Evolutionary conservation across 1,140 invertebrate species (phyloP), one percentile per base, ranked within the genome.

Genomic region (Drosophila ogumai): DNA sequence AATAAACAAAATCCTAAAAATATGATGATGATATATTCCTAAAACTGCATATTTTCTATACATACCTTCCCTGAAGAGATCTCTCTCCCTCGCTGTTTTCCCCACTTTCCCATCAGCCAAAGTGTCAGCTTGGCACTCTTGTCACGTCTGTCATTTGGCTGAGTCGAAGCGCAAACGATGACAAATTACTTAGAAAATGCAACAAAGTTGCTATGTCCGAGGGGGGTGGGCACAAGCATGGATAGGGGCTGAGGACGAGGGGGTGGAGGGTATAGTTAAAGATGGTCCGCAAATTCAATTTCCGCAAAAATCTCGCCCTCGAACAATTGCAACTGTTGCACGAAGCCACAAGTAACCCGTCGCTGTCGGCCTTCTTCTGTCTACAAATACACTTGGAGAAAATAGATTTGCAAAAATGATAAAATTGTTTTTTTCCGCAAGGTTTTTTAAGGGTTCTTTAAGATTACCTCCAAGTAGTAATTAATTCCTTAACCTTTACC

Each of bases 111-210:
- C 8, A 7, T 6, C 6, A 3, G 4, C 19, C 25, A 10, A 36
- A 56, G 50, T 74, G 52, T 38, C 54, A 41, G 40, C 49, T 66
- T 76, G 74, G 17, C 58, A 46, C 34, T 50, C 47, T 31, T 66
- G 54, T 52, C 67, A 46, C 46, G 57, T 67, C 66, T 87, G 79
- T 79, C 82, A 79, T 60, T 75, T 56, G 34, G 52, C 55, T 79
- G 61, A 61, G 75, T 61, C 66, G 63, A 59, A 56, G 61, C 74
- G 50, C 68, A 66, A 76, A 79, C 55, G 84, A 80, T 88, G 84
- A 88, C 84, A 87, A 88, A 88, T 88, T 88, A 88, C 84, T 82
- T 72, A 81, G 82, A 87, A 87, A 82, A 77, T 79, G 79, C 84
- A 88, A 88, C 85, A 88, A 88, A 72, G 84, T 88, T 82, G 84